phyloP scores from a whole-genome alignment of 2,888 invertebrate genomes.

The Deilephila elpenor region DNA sequence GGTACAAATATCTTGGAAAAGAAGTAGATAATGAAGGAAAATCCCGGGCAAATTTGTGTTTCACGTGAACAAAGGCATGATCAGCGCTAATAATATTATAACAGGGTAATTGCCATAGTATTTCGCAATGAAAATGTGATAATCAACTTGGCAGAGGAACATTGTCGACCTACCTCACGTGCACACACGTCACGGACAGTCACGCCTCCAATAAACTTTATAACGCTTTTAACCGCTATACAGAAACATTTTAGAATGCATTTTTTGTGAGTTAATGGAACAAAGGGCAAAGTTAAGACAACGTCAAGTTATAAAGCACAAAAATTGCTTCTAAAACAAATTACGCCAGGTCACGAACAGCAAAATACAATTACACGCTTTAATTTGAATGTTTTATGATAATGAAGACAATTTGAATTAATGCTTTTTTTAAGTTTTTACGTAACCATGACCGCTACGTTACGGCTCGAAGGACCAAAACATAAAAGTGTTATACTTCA shows the following conservation, averaged over 20 bases:
- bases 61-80: conserved; percentile 12
- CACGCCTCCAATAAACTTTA: conserved; percentile 44
- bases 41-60: background rate
- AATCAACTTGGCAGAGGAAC: conserved; percentile 58
- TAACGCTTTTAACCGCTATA: background rate
- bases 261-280: background rate
- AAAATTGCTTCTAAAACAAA: background rate
- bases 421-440: background rate
- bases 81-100: conserved; percentile 31
- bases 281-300: background rate
- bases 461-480: background rate
- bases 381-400: background rate
- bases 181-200: conserved; percentile 51
- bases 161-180: conserved; percentile 67
- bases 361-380: background rate
- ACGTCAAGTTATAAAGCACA: conserved; percentile 4
- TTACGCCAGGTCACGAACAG: background rate
- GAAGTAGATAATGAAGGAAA: background rate
- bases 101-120: conserved; percentile 37
- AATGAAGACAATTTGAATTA: background rate
- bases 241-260: background rate
- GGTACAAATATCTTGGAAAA: background rate
- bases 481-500: background rate
- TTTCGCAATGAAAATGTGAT: conserved; percentile 47
- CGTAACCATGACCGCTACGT: background rate